phyloP scores from a whole-genome alignment of 2,113 vertebrate genomes.

The Brevimyrus niger region DNA sequence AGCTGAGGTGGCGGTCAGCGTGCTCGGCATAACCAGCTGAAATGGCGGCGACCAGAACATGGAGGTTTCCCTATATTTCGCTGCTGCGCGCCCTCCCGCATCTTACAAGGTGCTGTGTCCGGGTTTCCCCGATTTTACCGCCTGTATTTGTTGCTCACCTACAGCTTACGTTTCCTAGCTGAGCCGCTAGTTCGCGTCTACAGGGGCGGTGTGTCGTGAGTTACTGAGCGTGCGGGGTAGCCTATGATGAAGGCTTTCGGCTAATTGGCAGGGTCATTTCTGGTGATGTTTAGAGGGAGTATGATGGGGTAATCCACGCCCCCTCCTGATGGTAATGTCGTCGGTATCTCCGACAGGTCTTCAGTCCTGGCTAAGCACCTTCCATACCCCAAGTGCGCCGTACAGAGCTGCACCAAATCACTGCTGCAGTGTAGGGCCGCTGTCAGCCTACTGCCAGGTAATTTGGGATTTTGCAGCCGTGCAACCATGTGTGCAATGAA shows the following conservation, averaged over 20 bases:
- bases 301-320: not conserved
- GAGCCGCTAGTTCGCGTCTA: not conserved
- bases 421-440: not conserved
- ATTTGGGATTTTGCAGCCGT: not conserved
- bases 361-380: not conserved
- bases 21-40: not conserved
- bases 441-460: not conserved
- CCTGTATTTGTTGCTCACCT: not conserved
- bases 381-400: not conserved
- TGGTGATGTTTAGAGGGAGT: not conserved
- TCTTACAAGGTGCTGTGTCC: not conserved
- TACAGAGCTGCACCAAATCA: not conserved
- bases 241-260: not conserved
- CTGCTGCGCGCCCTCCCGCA: not conserved
- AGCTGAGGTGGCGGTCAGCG: not conserved
- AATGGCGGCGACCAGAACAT: not conserved
- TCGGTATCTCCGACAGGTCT: not conserved
- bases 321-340: not conserved
- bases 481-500: not conserved
- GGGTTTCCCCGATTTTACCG: not conserved
- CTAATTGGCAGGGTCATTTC: not conserved
- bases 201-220: not conserved
- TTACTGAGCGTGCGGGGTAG: not conserved
- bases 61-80: not conserved
- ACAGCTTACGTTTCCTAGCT: not conserved